Evolutionary conservation across 2,797 vertebrate species (phyloP), one percentile per base, ranked within the genome.

Genomic region (Gila robusta): DNA sequence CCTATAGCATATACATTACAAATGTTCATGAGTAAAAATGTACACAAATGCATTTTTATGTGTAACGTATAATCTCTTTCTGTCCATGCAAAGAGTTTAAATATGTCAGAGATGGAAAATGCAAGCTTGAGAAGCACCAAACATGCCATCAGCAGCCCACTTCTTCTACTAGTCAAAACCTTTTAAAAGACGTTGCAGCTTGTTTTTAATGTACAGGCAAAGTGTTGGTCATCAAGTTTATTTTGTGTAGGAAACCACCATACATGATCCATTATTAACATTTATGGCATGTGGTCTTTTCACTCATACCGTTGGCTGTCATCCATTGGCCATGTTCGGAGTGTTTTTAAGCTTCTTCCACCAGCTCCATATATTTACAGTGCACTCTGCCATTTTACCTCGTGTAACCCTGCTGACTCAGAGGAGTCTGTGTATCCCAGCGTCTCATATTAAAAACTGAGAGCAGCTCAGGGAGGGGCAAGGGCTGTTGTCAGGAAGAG

Each of bases 361-460:
- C 72, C 44, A 69, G 35, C 47, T 66, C n/a, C 7, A 44, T 54
- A 78, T 54, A 56, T 77, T 84, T 78, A 78, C 44, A 54, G 44
- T 71, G 49, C 11, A 1, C 44, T 32, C 54, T 80, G 14, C 32
- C 21, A 14, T 85, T 81, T 79, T 86, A 69, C 71, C 70, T 81
- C 12, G 0, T 47, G 81, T 81, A 86, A 81, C 79, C 84, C 79
- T 81, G 79, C 84, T 86, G 79, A 86, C 70, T 81, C 70, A 67
- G 70, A 74, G 44, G 79, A 80, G 54, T 37, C 41, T n/a, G 32
- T 59, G n/a, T 74, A 47, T 81, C 54, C n/a, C 77, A 19, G 28
- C 2, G 12, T 80, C 84, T 80, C 56, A 26, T 73, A 72, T 74
- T 66, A 66, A 66, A 85, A 71, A 56, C 49, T 5, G 26, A 64